A percentile compares a stretch with the other conserved stretches of the same genome.
These are phyloP conservation scores for Rhodinocichla rosea DNA, from an alignment of 2,113 vertebrate species.

Conservation along the genomic window DNA sequence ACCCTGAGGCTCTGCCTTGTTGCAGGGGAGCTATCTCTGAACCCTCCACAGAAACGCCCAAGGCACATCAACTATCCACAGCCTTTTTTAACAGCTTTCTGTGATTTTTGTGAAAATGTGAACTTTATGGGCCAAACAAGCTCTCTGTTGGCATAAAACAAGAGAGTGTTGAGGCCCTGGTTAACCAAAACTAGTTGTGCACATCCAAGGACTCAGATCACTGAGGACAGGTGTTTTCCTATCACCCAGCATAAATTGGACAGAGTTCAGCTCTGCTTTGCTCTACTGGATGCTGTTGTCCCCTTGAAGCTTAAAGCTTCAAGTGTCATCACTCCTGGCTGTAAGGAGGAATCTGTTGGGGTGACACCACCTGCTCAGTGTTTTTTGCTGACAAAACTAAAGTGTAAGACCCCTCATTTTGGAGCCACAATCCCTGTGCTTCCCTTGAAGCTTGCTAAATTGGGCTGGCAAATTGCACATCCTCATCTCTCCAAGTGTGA, in stretches of 20 bases:
- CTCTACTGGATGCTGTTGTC: background rate
- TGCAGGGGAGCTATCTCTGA: background rate
- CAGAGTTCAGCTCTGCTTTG: background rate
- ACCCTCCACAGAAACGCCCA: background rate
- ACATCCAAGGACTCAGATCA: background rate
- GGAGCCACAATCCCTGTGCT: background rate
- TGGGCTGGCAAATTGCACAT: background rate
- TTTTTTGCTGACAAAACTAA: background rate
- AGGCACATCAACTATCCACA: rapidly evolving
- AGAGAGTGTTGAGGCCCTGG: background rate
- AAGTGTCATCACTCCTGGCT: background rate
- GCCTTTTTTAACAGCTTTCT: background rate
- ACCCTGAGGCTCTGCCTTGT: background rate
- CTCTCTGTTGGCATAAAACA: background rate
- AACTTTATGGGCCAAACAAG: background rate
- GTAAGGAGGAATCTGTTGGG: background rate
- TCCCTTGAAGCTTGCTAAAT: background rate
- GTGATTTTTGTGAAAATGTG: background rate
- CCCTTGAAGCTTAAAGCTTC: background rate
- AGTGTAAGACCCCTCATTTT: background rate
- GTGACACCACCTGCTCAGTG: background rate
- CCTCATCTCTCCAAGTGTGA: rapidly evolving
- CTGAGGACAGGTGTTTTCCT: background rate
- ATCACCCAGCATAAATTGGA: background rate
- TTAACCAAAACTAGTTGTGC: background rate